Evolutionary conservation across 92 coral and sea anemone genomes (phyloP), one percentile per base, ranked within the genome.

Genomic region (Muricea muricata): DNA sequence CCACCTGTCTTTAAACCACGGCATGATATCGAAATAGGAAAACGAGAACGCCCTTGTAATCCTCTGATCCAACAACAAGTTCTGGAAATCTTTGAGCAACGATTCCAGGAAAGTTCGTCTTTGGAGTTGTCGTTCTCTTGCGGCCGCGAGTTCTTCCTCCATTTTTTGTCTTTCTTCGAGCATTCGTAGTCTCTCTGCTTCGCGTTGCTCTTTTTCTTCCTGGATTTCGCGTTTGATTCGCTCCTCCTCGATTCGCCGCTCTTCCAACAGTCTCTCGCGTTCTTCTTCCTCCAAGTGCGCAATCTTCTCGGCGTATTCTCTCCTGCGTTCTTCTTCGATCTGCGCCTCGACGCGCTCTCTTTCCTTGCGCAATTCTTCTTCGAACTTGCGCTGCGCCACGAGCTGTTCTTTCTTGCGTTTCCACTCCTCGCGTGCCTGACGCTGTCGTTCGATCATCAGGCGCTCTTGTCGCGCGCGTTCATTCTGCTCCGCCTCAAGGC

Each of bases 251-350:
- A 65, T 82, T 17, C 93, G 81, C 91, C 94, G 85, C 75, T 91
- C 93, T 80, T 97, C 97, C 84, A 90, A 82, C 40, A 97, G 88
- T 42, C 91, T 97, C 58, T 84, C 70, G 56, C 93, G 91, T 56
- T 97, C 99, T 7, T 93, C 91, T 35, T 90, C 98, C 52, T 92
- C 99, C 93, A 97, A 92, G 23, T 93, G 95, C 35, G 86, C 88
- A 11, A 93, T 73, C 68, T 92, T 42, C 61, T 90, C 99, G 50
- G 92, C 97, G 42, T 97, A 95, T 56, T 91, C 99, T 14, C 98
- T 88, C 48, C 92, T 83, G 18, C 89, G 85, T 9, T 95, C 98
- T 48, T 90, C 97, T 75, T 92, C 99, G 18, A 97, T 77, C 58
- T 94, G 94, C 2, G 84, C 90, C 68, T 97, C 99, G 17, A 97